Conservation (phyloP, 2,888 invertebrate species). For the Neoaliturus tenellus region DNA sequence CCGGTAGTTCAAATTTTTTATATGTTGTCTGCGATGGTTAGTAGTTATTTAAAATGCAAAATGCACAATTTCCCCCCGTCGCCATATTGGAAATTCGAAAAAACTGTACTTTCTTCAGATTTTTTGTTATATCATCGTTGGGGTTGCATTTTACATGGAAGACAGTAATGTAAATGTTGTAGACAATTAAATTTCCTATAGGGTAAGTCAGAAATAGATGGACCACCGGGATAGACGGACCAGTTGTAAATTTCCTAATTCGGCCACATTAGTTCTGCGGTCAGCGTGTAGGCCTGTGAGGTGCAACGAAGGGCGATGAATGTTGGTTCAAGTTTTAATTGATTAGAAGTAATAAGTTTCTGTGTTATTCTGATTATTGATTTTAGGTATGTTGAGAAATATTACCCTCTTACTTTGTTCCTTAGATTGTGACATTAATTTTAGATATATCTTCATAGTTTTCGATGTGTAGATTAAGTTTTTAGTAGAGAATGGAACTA, state of each 20-base stretch:
- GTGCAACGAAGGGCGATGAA: conserved; percentile 10
- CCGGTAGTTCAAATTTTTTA: no score
- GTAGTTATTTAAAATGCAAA: no score
- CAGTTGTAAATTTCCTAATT: conserved; percentile 1
- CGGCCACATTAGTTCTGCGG: conserved; percentile 20
- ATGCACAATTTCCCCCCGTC: no score
- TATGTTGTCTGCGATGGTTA: no score
- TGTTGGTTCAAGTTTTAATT: conserved; percentile 8
- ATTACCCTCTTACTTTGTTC: conserved; percentile 16
- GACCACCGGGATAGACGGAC: conserved; percentile 37
- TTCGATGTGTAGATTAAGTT: conserved; percentile 13
- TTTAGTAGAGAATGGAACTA: conserved; percentile 1
- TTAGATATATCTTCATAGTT: conserved; percentile 18
- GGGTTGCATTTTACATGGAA: no score
- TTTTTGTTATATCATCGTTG: no score
- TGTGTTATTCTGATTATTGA: conserved; percentile 10
- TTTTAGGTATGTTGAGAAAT: conserved; percentile 36
- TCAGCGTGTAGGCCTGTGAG: conserved; percentile 7
- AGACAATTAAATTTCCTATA: no score
- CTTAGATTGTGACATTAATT: conserved; percentile 15
- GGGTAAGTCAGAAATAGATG: conserved; percentile 34
- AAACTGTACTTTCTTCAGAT: no score
- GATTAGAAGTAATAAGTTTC: conserved; percentile 19
- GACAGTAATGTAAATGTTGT: no score
- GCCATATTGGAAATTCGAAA: no score